phyloP scores from a whole-genome alignment of 2,888 invertebrate genomes.

The Hirudinaria manillensis region DNA sequence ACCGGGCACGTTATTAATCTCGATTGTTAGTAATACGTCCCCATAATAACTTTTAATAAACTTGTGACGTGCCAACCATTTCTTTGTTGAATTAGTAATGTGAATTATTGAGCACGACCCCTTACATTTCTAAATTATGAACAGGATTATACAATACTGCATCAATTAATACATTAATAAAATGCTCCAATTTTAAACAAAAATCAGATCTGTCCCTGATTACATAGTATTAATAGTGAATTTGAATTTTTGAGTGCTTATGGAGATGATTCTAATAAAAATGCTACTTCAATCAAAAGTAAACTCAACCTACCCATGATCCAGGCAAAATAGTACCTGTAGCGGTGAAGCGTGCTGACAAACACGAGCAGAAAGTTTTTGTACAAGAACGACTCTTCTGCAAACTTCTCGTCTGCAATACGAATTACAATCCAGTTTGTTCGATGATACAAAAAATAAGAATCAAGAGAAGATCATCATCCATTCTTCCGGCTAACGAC shows the following conservation, averaged over 20 bases:
- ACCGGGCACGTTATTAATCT: background rate
- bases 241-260: too few species aligned
- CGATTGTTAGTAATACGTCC: background rate
- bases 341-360: conserved; percentile 67
- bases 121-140: too few species aligned
- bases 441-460: background rate
- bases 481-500: background rate
- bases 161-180: too few species aligned
- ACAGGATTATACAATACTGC: too few species aligned
- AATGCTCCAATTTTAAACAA: too few species aligned
- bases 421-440: background rate
- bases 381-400: conserved; percentile 29
- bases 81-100: too few species aligned
- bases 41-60: background rate
- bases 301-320: conserved; percentile 58
- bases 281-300: too few species aligned
- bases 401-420: conserved; percentile 26
- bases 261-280: too few species aligned
- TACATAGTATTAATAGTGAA: too few species aligned
- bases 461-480: conserved; percentile 4
- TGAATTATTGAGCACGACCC: too few species aligned
- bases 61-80: too few species aligned
- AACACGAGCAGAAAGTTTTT: conserved; percentile 31
- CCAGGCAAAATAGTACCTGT: conserved; percentile 97
- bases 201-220: too few species aligned